Evolutionary conservation across 2,113 vertebrate species (phyloP).

Genomic region (Phylloscopus trochiloides): DNA sequence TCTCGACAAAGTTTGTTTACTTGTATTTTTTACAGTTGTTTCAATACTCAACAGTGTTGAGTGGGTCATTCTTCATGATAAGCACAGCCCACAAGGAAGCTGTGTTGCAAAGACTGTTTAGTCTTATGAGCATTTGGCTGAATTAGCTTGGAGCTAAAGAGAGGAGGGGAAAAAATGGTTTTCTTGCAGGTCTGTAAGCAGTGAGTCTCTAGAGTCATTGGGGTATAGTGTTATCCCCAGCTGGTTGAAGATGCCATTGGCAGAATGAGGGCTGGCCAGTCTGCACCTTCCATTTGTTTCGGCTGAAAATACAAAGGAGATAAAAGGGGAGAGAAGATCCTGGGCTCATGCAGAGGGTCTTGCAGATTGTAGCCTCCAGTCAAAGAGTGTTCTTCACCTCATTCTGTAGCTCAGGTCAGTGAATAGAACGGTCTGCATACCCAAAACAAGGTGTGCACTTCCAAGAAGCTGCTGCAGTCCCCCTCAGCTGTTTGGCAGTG

Average conservation of each 20-base stretch:
- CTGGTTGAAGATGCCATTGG: neutral
- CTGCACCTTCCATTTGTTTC: neutral
- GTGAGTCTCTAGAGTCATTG: fast-evolving
- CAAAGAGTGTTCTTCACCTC: neutral
- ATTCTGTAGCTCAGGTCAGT: neutral
- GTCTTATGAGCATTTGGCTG: neutral
- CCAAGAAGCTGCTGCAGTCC: neutral
- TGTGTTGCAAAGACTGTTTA: neutral
- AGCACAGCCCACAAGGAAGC: neutral
- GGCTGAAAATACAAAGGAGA: neutral
- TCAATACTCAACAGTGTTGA: neutral
- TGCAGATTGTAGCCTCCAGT: neutral
- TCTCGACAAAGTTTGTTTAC: neutral
- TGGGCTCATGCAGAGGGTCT: neutral
- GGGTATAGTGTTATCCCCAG: neutral
- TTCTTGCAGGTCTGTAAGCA: neutral
- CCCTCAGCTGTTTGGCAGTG: fast-evolving
- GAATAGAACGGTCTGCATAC: neutral
- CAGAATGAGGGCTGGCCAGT: neutral
- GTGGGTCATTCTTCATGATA: neutral
- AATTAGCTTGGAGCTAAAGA: neutral
- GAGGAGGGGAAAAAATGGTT: neutral
- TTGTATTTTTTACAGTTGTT: neutral
- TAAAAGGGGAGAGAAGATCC: neutral
- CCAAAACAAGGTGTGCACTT: neutral